Percentiles rank a stretch among this genome's conserved stretches.
These are phyloP conservation scores for Myotis findleyi DNA, from an alignment of 2,797 vertebrate species.

Conservation along the genomic window DNA sequence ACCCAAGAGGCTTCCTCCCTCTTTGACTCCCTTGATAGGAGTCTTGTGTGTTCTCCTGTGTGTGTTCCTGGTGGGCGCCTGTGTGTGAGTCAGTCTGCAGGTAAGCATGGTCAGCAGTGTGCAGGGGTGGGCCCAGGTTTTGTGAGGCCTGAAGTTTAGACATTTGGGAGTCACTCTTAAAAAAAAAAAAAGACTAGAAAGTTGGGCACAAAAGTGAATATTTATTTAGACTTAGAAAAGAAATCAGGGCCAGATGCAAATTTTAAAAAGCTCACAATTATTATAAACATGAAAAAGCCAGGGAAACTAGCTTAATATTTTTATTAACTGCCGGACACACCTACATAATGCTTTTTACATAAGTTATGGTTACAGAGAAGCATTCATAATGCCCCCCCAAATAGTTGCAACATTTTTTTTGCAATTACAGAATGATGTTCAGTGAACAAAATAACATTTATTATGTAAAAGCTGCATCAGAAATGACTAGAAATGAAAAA, in stretches of 20 bases:
- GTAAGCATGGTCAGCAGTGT: not conserved
- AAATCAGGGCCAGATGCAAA: conserved; percentile 35
- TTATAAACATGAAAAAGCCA: not conserved
- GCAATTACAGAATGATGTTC: conserved; percentile 87
- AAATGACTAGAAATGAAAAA: conserved; percentile 89
- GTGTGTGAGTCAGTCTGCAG: not conserved
- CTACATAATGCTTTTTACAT: conserved; percentile 26
- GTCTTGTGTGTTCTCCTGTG: not conserved
- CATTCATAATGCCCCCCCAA: conserved; percentile 24
- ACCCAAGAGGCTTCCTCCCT: not conserved
- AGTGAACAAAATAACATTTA: conserved; percentile 86
- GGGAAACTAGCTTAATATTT: not conserved
- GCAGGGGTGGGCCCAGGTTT: not conserved
- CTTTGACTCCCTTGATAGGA: not conserved
- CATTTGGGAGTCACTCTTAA: not conserved
- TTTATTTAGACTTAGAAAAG: conserved; percentile 58
- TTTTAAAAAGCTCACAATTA: conserved; percentile 49
- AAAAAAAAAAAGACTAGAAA: not conserved
- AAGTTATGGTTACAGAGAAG: conserved; percentile 38
- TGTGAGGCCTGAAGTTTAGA: not conserved
- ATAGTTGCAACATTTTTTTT: conserved; percentile 63
- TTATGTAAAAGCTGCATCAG: conserved; percentile 83
- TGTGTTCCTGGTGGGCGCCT: not conserved
- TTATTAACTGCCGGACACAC: not conserved
- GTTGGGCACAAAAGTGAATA: conserved; percentile 6